Conservation (phyloP, 2,797 vertebrate species). For the Orestias chungarensis region DNA sequence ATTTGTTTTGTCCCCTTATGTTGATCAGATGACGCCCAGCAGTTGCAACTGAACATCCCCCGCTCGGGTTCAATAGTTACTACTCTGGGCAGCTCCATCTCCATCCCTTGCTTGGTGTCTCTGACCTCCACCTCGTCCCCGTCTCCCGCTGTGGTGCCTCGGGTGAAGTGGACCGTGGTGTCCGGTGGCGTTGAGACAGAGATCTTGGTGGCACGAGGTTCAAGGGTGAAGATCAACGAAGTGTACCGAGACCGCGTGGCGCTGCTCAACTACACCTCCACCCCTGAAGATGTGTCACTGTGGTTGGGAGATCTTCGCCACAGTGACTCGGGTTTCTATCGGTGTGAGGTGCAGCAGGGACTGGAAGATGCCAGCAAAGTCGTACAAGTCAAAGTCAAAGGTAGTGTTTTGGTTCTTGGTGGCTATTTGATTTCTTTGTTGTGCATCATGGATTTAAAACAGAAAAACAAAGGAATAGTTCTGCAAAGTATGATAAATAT, state of each 20-base stretch:
- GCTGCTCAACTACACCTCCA: slow-evolving; percentile 84
- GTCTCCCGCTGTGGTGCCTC: slow-evolving; percentile 71
- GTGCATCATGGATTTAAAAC: neutral
- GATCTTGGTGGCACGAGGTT: slow-evolving; percentile 89
- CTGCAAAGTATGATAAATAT: no score
- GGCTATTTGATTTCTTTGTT: neutral
- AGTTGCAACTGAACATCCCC: slow-evolving; percentile 84
- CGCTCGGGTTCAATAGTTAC: slow-evolving; percentile 69
- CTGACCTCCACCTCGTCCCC: slow-evolving; percentile 73
- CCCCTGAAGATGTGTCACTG: slow-evolving; percentile 84
- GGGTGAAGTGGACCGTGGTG: slow-evolving; percentile 93
- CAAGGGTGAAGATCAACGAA: slow-evolving; percentile 90
- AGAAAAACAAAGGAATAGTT: no score
- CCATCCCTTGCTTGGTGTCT: slow-evolving; percentile 88
- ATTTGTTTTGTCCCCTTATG: slow-evolving; percentile 5
- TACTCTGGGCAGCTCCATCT: slow-evolving; percentile 85
- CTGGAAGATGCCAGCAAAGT: slow-evolving; percentile 91
- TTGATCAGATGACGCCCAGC: slow-evolving; percentile 79
- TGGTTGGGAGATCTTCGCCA: slow-evolving; percentile 84
- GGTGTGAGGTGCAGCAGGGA: slow-evolving; percentile 93
- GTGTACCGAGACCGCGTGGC: slow-evolving; percentile 84
- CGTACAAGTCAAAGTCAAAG: slow-evolving; percentile 89
- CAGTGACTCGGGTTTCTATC: slow-evolving; percentile 92
- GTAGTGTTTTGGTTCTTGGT: slow-evolving; percentile 61
- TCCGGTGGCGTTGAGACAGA: slow-evolving; percentile 84